Evolutionary conservation across 2,797 vertebrate genomes (phyloP).

Genomic region (Coranthus polyacanthus): DNA sequence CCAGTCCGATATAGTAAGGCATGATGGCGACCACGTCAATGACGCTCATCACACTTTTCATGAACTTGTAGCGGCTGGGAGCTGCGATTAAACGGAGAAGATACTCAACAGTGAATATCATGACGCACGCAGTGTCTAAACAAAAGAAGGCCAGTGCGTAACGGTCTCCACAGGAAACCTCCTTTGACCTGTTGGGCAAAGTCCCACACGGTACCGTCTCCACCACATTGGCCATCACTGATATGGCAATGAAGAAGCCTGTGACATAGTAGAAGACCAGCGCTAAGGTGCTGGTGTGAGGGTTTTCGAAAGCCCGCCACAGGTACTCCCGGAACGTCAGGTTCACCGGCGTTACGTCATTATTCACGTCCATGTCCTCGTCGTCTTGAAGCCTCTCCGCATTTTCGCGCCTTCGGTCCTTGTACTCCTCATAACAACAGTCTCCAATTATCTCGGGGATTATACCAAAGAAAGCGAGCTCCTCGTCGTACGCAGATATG

Average conservation of each 20-base stretch:
- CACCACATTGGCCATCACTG: constrained; percentile 94
- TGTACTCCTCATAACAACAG: constrained; percentile 98
- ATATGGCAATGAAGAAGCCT: constrained; percentile 96
- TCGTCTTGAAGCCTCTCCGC: constrained; percentile 92
- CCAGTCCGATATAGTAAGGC: constrained; percentile 95
- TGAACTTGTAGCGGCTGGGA: constrained; percentile 93
- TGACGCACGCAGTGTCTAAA: constrained; percentile 95
- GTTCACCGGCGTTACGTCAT: constrained; percentile 88
- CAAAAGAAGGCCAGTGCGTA: constrained; percentile 97
- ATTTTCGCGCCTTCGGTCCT: constrained; percentile 94
- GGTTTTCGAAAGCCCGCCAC: constrained; percentile 97
- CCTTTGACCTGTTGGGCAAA: constrained; percentile 88
- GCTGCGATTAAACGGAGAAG: constrained; percentile 92
- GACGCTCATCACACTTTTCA: constrained; percentile 97
- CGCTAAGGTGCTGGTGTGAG: constrained; percentile 95
- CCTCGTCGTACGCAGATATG: constrained; percentile 95
- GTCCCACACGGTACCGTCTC: constrained; percentile 94
- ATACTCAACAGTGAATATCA: constrained; percentile 97
- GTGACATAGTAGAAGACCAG: constrained; percentile 98
- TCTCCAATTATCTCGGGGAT: constrained; percentile 96
- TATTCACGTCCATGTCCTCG: constrained; percentile 87
- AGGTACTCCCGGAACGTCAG: constrained; percentile 92
- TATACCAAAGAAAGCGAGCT: constrained; percentile 95
- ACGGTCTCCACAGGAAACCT: constrained; percentile 93
- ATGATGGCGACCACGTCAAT: constrained; percentile 98